Conservation (phyloP, 53 echinoderm and acorn worm species). For the Zoroaster sp. region DNA sequence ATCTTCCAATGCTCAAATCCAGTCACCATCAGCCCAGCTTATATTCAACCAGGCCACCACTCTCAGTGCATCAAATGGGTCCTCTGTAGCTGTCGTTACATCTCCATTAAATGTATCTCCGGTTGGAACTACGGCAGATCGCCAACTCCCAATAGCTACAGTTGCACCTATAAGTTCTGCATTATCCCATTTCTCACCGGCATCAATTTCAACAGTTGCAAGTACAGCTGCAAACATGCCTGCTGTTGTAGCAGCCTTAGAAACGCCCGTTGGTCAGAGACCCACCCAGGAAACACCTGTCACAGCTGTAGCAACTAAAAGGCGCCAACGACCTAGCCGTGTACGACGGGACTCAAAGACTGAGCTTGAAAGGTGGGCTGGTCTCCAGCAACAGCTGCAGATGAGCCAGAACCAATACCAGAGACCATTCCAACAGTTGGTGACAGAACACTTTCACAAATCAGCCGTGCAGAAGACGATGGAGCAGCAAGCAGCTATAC, state of each 20-base stretch:
- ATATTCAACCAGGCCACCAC: not conserved
- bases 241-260: slow-evolving; percentile 82
- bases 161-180: not conserved
- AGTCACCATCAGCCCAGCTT: not conserved
- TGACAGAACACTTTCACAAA: slow-evolving; percentile 22
- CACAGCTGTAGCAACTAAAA: not conserved
- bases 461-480: slow-evolving; percentile 33
- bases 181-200: slow-evolving; percentile 17
- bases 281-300: not conserved
- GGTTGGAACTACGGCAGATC: not conserved
- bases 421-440: slow-evolving; percentile 38
- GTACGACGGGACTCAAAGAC: slow-evolving; percentile 40
- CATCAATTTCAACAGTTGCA: slow-evolving; percentile 9
- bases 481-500: slow-evolving; percentile 40
- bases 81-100: not conserved
- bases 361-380: slow-evolving; percentile 51
- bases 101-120: slow-evolving; percentile 13
- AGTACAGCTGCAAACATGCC: slow-evolving; percentile 81
- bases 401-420: slow-evolving; percentile 46
- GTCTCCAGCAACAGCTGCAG: slow-evolving; percentile 27
- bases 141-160: not conserved
- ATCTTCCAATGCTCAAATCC: not conserved
- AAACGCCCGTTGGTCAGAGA: slow-evolving; percentile 42
- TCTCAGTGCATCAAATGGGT: not conserved
- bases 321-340: slow-evolving; percentile 37